Percentiles rank a stretch among this genome's conserved stretches.
These are phyloP conservation scores for Acrocephalus kingi DNA, from an alignment of 2,113 vertebrate species.

Conservation along the genomic window DNA sequence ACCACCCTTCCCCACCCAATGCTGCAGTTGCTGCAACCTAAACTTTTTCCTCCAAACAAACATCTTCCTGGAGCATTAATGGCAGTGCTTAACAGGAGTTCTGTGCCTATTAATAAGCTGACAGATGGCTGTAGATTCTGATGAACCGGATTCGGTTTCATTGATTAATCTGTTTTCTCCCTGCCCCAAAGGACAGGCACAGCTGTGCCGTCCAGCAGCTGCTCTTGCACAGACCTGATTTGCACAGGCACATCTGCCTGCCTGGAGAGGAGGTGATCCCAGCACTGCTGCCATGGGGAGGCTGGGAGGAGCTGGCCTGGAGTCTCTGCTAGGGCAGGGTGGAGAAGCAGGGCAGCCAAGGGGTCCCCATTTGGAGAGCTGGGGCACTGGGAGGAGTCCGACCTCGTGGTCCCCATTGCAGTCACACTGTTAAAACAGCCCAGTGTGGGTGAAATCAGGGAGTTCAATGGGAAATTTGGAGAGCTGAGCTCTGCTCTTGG, in stretches of 20 bases:
- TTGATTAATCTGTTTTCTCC: conserved; percentile 14
- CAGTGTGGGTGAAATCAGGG: accelerated
- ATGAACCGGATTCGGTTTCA: background rate
- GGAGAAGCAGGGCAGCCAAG: background rate
- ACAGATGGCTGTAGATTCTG: conserved; percentile 30
- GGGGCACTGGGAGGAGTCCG: accelerated
- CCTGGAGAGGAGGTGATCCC: accelerated
- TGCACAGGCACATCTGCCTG: background rate
- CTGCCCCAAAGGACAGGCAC: background rate
- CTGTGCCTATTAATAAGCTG: conserved; percentile 36
- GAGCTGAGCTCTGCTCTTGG: background rate
- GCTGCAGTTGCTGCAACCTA: background rate
- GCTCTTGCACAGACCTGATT: background rate
- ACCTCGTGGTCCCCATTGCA: background rate
- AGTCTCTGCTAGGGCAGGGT: accelerated
- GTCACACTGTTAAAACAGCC: background rate
- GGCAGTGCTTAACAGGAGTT: background rate
- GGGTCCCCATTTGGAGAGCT: accelerated
- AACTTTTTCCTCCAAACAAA: background rate
- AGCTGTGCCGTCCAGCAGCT: background rate
- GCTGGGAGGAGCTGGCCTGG: background rate
- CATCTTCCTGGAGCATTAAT: background rate
- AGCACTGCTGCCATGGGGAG: accelerated
- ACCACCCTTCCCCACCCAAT: background rate
- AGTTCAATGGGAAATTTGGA: accelerated